Conservation (phyloP, 2,797 vertebrate genomes). For the Dipus sagitta region DNA sequence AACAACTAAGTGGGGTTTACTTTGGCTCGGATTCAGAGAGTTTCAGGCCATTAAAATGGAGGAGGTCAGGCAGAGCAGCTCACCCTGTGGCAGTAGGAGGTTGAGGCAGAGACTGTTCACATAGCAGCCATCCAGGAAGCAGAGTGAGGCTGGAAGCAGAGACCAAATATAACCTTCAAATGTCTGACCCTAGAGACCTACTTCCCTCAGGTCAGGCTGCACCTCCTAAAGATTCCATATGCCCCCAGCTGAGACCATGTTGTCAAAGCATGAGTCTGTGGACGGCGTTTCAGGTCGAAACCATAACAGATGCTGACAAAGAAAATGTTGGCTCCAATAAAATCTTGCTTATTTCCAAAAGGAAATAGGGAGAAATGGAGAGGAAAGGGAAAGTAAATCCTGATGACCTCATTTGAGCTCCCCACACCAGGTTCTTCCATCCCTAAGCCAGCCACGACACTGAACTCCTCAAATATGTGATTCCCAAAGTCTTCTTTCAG, state of each 20-base stretch:
- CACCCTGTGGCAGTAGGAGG: neutral
- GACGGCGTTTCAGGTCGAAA: neutral
- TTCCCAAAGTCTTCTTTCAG: neutral
- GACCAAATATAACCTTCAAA: neutral
- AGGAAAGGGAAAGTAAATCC: neutral
- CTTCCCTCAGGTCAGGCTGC: neutral
- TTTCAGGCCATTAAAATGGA: too few relatives aligned
- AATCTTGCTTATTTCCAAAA: neutral
- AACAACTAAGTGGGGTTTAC: neutral
- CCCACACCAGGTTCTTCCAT: neutral
- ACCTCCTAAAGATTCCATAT: neutral
- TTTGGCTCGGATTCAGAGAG: neutral
- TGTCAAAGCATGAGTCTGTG: neutral
- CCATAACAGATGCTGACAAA: neutral
- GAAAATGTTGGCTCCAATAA: neutral
- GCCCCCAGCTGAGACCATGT: neutral
- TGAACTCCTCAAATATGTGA: neutral
- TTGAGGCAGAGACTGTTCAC: too few relatives aligned
- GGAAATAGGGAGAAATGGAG: neutral
- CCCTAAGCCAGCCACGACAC: neutral
- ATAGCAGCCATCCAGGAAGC: neutral
- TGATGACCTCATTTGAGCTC: neutral
- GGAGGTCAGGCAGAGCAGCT: neutral
- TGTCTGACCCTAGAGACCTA: neutral
- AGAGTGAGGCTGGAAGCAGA: neutral